Evolutionary conservation across 2,888 invertebrate species (phyloP).

Genomic region (Morpho deidamia): DNA sequence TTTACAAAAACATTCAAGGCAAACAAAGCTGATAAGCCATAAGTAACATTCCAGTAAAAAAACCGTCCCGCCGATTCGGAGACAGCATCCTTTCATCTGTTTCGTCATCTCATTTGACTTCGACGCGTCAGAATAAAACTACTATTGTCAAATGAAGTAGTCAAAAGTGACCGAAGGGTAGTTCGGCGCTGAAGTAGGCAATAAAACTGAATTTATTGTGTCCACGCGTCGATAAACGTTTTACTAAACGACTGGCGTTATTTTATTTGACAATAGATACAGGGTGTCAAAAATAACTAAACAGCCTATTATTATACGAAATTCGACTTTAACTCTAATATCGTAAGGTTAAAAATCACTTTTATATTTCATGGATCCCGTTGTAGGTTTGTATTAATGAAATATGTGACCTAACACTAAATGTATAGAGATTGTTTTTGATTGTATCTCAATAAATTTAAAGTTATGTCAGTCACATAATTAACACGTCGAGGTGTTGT

Average conservation of each 20-base stretch:
- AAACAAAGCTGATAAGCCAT: no score
- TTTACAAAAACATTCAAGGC: no score
- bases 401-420: background rate
- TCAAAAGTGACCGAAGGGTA: constrained; percentile 33
- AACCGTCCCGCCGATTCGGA: no score
- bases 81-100: background rate
- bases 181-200: constrained; percentile 30
- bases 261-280: constrained; percentile 32
- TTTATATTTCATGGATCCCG: background rate
- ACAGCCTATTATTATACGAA: background rate
- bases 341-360: background rate
- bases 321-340: background rate
- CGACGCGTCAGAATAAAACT: constrained; percentile 10
- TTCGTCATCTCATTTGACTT: background rate
- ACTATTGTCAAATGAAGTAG: constrained; percentile 35
- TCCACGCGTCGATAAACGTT: constrained; percentile 51
- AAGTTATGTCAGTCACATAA: constrained; percentile 24
- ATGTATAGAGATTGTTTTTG: background rate
- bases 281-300: constrained; percentile 3
- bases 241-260: constrained; percentile 36
- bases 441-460: background rate
- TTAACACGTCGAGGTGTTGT: constrained; percentile 45
- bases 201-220: constrained; percentile 70
- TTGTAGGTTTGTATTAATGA: background rate
- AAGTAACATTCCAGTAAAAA: no score